phyloP scores from a whole-genome alignment of 2,888 invertebrate genomes.

The Chamaedrilus cognettii region DNA sequence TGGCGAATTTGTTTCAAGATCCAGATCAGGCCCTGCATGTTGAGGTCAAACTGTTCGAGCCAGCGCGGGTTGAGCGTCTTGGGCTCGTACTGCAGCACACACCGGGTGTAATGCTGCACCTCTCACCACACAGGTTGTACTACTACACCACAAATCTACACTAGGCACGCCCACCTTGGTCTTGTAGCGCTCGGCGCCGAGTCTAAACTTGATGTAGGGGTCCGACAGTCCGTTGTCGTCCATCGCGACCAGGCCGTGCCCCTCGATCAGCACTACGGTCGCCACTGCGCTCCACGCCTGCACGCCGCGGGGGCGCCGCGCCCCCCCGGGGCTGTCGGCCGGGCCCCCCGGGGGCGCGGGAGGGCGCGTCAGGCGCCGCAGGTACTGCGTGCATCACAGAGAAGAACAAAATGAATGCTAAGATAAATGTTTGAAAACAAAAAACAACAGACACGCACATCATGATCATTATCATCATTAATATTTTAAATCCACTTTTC shows the following conservation, averaged over 20 bases:
- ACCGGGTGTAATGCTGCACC: too few species aligned
- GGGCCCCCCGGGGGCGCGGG: background rate
- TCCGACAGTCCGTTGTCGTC: slow-evolving; percentile 87
- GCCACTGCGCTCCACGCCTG: slow-evolving; percentile 73
- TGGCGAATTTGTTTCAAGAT: too few species aligned
- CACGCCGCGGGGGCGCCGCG: slow-evolving; percentile 87
- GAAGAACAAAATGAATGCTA: too few species aligned
- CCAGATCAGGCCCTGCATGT: slow-evolving; percentile 93
- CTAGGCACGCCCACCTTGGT: slow-evolving; percentile 68
- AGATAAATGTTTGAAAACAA: too few species aligned
- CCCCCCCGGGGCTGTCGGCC: background rate
- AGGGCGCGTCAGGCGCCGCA: background rate
- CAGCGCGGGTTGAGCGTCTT: slow-evolving; percentile 86
- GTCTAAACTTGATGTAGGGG: slow-evolving; percentile 94
- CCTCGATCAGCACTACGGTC: slow-evolving; percentile 93
- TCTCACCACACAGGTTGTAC: too few species aligned
- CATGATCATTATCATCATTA: too few species aligned
- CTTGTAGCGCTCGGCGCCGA: slow-evolving; percentile 97
- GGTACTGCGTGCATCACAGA: too few species aligned
- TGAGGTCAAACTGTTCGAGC: slow-evolving; percentile 97
- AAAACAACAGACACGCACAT: too few species aligned
- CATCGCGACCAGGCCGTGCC: slow-evolving; percentile 81
- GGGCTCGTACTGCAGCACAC: slow-evolving; percentile 44
- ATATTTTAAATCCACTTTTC: too few species aligned
- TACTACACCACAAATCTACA: too few species aligned